Evolutionary conservation across 2,113 vertebrate genomes (phyloP).

Genomic region (Mola mola): DNA sequence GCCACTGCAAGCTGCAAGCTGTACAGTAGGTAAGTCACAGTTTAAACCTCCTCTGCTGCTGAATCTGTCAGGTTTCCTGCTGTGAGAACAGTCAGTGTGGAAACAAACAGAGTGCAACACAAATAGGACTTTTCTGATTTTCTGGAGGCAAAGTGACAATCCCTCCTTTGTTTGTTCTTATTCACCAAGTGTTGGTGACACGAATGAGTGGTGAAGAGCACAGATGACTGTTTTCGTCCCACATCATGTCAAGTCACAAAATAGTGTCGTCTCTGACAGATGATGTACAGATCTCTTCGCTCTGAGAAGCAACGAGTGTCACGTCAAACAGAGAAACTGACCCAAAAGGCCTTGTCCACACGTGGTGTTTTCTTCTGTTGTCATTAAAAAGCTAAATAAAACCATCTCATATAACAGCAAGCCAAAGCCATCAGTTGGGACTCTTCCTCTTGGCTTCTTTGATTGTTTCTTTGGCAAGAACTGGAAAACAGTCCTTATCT

Average conservation of each 20-base stretch:
- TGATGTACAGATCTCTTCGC: too few species aligned
- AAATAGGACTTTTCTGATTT: neutral
- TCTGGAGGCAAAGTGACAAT: neutral
- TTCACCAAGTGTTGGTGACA: conserved; percentile 15
- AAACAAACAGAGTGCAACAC: neutral
- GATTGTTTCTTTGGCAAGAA: conserved; percentile 1
- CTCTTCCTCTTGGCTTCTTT: conserved; percentile 2
- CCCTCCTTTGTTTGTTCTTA: conserved; percentile 4
- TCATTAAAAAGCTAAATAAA: too few species aligned
- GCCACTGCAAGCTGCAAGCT: conserved; percentile 18
- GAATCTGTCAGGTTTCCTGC: neutral
- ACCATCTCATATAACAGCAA: neutral
- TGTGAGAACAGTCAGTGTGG: neutral
- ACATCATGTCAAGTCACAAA: neutral
- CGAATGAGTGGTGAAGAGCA: neutral
- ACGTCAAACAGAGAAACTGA: too few species aligned
- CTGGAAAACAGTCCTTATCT: conserved; percentile 28
- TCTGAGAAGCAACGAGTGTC: too few species aligned
- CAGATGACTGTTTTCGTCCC: neutral
- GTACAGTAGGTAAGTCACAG: conserved; percentile 9
- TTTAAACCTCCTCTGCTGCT: conserved; percentile 14
- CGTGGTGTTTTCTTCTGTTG: conserved; percentile 1
- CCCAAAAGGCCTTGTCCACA: too few species aligned
- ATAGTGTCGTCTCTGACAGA: too few species aligned
- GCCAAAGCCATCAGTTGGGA: conserved; percentile 2